These are phyloP conservation scores for Timandra comae DNA, from an alignment of 2,888 invertebrate species.

Conservation along the genomic window DNA sequence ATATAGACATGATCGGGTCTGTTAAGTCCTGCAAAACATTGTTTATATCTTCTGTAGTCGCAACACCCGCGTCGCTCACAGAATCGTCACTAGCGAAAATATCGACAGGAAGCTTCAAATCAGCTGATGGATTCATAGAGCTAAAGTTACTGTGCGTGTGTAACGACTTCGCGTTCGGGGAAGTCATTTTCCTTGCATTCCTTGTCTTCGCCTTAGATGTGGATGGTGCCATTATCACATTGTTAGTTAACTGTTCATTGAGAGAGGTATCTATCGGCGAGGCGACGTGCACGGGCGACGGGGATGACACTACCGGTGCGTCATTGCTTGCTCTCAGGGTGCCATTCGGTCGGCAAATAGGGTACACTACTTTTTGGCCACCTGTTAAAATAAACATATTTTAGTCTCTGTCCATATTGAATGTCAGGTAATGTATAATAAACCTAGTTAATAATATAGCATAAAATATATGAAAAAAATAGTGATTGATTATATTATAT, in stretches of 20 bases:
- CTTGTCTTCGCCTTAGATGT: slow-evolving; percentile 38
- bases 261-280: slow-evolving; percentile 28
- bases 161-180: slow-evolving; percentile 31
- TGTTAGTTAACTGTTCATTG: slow-evolving; percentile 32
- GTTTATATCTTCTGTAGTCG: slow-evolving; percentile 43
- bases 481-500: no score
- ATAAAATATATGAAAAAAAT: no score
- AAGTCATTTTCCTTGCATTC: slow-evolving; percentile 16
- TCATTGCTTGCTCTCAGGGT: slow-evolving; percentile 29
- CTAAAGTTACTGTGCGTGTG: slow-evolving; percentile 46
- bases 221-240: slow-evolving; percentile 32
- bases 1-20: slow-evolving; percentile 27
- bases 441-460: no score
- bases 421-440: no score
- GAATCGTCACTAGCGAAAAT: slow-evolving; percentile 74
- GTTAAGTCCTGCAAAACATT: slow-evolving; percentile 43
- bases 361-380: slow-evolving; percentile 36
- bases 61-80: slow-evolving; percentile 52
- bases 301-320: slow-evolving; percentile 39
- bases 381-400: slow-evolving; percentile 26
- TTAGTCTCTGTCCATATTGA: no score
- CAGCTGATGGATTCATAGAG: slow-evolving; percentile 53
- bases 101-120: slow-evolving; percentile 65
- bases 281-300: slow-evolving; percentile 36
- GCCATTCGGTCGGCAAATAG: slow-evolving; percentile 29